A percentile compares a stretch with the other conserved stretches of the same genome.
Conservation (phyloP, 2,888 invertebrate genomes). For the Podabrus alpinus region DNA sequence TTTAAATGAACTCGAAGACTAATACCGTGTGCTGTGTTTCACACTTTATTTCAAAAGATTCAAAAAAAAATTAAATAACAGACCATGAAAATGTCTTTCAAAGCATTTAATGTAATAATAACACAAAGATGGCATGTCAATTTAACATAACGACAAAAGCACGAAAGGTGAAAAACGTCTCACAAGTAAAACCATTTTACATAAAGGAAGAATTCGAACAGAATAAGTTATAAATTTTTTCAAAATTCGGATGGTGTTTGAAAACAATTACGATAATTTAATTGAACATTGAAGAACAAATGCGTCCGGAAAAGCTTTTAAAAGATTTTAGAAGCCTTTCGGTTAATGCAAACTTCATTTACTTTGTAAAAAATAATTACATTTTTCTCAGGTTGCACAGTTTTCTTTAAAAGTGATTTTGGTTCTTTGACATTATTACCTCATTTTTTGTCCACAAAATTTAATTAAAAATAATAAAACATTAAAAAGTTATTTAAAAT, state of each 20-base stretch:
- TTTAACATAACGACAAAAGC: neutral
- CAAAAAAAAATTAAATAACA: neutral
- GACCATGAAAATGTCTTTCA: neutral
- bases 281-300: neutral
- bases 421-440: neutral
- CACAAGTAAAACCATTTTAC: neutral
- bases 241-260: neutral
- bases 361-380: neutral
- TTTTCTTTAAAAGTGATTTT: neutral
- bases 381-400: neutral
- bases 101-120: neutral
- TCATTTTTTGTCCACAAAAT: neutral
- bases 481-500: neutral
- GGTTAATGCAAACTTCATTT: neutral
- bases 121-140: neutral
- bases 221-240: neutral
- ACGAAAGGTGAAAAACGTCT: neutral
- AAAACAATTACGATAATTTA: neutral
- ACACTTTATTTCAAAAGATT: neutral
- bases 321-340: neutral
- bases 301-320: neutral
- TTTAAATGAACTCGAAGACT: neutral
- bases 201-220: neutral
- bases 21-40: neutral
- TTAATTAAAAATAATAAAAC: neutral